These are phyloP conservation scores for Pachycephala philippinensis DNA, from an alignment of 2,113 vertebrate genomes.

Conservation along the genomic window DNA sequence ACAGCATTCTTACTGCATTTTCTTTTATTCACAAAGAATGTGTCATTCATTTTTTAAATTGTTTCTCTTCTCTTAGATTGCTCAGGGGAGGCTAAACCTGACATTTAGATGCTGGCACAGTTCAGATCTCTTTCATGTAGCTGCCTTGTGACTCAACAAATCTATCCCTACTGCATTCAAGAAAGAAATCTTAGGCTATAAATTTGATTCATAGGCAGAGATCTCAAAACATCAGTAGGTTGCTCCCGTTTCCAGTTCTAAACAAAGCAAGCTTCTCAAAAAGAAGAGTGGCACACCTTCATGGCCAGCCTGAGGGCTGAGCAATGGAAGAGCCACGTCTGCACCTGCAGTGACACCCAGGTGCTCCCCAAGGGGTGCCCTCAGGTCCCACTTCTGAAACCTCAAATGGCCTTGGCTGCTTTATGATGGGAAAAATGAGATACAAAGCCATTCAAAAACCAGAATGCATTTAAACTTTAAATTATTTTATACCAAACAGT, in stretches of 20 bases:
- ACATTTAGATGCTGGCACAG: background rate
- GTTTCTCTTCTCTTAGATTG: background rate
- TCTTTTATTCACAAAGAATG: background rate
- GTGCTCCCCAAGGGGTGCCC: background rate
- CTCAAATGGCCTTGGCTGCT: background rate
- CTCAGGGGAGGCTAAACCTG: background rate
- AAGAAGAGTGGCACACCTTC: background rate
- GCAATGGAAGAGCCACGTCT: background rate
- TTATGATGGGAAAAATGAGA: background rate
- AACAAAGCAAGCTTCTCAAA: background rate
- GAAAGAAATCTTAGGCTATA: background rate
- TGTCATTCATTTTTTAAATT: background rate
- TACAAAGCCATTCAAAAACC: background rate
- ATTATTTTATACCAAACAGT: background rate
- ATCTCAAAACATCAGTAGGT: background rate
- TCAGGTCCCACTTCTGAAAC: background rate
- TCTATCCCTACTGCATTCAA: background rate
- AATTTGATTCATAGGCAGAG: background rate
- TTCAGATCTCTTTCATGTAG: background rate
- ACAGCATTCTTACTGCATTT: background rate
- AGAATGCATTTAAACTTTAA: background rate
- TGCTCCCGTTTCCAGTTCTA: background rate
- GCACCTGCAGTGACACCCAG: background rate
- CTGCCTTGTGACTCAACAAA: background rate
- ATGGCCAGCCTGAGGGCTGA: background rate